Conservation (phyloP, 2,888 invertebrate species). For the Iselma pallidipennis region DNA sequence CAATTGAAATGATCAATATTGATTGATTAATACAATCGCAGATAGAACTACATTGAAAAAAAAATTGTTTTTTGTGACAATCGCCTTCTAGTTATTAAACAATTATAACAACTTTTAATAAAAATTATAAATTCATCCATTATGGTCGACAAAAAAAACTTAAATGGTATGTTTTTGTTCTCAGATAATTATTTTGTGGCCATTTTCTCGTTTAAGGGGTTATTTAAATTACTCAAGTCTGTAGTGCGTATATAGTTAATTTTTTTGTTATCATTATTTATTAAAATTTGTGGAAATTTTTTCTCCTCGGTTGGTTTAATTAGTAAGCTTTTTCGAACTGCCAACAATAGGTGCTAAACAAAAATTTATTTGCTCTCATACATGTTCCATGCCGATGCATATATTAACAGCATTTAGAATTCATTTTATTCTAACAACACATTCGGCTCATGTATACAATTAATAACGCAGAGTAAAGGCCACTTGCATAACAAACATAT, state of each 20-base stretch:
- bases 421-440: constrained; percentile 1
- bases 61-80: no score
- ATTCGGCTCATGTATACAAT: background rate
- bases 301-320: background rate
- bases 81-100: no score
- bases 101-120: background rate
- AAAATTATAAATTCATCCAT: background rate
- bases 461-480: background rate
- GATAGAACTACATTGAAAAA: no score
- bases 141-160: background rate
- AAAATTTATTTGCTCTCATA: background rate
- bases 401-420: constrained; percentile 2
- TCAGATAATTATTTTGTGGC: background rate
- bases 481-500: background rate
- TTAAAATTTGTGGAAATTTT: background rate
- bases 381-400: constrained; percentile 1
- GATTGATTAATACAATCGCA: no score
- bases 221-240: background rate
- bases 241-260: background rate
- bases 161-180: background rate
- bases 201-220: background rate
- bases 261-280: background rate
- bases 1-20: no score
- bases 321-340: background rate
- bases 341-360: background rate